phyloP scores from a whole-genome alignment of 1,140 invertebrate species.

The Apis dorsata region DNA sequence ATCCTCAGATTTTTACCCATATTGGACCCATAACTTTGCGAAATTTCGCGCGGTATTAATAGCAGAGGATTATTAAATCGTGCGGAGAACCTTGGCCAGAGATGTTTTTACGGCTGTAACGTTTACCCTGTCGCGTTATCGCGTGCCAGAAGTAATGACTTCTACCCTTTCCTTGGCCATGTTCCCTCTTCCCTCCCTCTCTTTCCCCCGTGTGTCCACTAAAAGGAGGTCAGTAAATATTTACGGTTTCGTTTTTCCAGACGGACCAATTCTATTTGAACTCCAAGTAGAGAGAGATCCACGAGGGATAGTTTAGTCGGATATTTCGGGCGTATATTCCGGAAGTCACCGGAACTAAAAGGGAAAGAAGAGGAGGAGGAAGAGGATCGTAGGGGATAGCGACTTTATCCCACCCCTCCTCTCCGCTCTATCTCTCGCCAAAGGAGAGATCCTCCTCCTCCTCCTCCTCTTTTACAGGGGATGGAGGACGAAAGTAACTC shows the following conservation, averaged over 20 bases:
- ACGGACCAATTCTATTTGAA: slow-evolving; percentile 38
- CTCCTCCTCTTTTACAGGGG: neutral
- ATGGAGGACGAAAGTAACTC: neutral
- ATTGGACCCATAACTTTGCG: too few species aligned
- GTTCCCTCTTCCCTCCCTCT: too few species aligned
- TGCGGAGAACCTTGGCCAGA: neutral
- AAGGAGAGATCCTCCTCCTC: neutral
- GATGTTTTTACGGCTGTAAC: neutral
- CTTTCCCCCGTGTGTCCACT: neutral
- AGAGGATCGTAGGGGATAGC: neutral
- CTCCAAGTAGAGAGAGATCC: slow-evolving; percentile 9
- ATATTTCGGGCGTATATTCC: slow-evolving; percentile 10
- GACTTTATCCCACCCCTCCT: neutral
- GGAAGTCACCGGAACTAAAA: slow-evolving; percentile 17
- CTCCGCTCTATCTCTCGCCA: too few species aligned
- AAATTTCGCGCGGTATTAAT: neutral
- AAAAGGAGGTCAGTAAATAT: slow-evolving; percentile 44
- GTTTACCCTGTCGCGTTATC: neutral
- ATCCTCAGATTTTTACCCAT: too few species aligned
- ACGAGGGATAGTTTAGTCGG: neutral
- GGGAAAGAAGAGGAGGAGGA: neutral
- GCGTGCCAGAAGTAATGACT: neutral
- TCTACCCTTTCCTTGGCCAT: neutral
- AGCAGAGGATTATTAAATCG: neutral
- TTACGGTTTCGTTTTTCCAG: slow-evolving; percentile 41